Percentiles rank a stretch among this genome's conserved stretches.
Conservation (phyloP, 2,888 invertebrate genomes). For the Dichetophora obliterata region DNA sequence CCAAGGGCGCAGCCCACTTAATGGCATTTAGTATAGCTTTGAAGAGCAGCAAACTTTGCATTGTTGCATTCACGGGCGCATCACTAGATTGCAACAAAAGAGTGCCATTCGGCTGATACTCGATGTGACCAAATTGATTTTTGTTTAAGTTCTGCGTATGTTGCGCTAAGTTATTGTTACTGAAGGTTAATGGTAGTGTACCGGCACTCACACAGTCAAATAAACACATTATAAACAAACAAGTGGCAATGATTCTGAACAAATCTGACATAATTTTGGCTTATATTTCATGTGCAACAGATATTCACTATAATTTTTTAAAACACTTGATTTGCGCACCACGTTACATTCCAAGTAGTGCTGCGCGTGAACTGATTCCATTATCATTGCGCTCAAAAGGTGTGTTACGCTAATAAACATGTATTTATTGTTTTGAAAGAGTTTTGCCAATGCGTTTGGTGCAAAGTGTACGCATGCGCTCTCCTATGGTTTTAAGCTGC, state of each 20-base stretch:
- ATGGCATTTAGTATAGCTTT: conserved; percentile 56
- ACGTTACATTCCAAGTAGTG: conserved; percentile 12
- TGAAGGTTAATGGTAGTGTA: conserved; percentile 12
- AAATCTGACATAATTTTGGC: neutral
- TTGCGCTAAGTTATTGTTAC: neutral
- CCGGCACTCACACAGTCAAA: neutral
- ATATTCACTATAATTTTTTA: neutral
- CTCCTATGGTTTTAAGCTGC: neutral
- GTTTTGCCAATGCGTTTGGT: neutral
- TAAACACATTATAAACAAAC: neutral
- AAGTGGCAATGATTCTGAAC: neutral
- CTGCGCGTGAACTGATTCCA: conserved; percentile 22
- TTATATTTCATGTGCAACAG: neutral
- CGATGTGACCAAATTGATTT: conserved; percentile 56
- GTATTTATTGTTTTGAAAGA: neutral
- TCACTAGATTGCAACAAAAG: conserved; percentile 48
- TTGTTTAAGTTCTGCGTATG: neutral
- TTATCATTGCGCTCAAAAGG: neutral
- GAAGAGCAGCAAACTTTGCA: conserved; percentile 54
- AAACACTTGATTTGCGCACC: neutral
- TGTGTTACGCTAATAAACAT: neutral
- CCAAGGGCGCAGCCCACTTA: conserved; percentile 43
- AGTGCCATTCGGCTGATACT: conserved; percentile 58
- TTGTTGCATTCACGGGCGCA: conserved; percentile 45
- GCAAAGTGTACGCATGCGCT: neutral